These are phyloP conservation scores for Urocolius indicus DNA, from an alignment of 2,113 vertebrate species.

Conservation along the genomic window DNA sequence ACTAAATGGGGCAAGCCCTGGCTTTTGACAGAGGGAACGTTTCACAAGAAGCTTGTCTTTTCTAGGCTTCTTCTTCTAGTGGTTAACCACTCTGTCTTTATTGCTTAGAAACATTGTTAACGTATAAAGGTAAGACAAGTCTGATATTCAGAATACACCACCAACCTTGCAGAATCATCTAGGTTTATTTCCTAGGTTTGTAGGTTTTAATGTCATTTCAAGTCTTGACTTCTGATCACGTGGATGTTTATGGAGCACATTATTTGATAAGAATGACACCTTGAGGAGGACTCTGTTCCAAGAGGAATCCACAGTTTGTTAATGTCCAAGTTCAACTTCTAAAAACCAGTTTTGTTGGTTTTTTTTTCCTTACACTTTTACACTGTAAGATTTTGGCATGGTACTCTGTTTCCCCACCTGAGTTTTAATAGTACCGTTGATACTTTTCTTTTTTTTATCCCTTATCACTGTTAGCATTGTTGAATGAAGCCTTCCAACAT, in stretches of 20 bases:
- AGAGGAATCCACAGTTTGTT: not conserved
- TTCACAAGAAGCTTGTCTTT: not conserved
- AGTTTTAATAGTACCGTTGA: not conserved
- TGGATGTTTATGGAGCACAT: not conserved
- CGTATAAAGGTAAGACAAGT: not conserved
- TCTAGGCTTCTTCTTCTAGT: not conserved
- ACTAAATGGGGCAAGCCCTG: not conserved
- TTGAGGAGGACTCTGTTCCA: not conserved
- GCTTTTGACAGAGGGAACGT: not conserved
- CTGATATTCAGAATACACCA: not conserved
- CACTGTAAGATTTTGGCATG: not conserved
- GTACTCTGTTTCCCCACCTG: not conserved
- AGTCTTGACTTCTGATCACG: not conserved
- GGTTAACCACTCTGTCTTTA: not conserved
- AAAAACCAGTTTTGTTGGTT: not conserved
- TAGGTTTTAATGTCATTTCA: not conserved
- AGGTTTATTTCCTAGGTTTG: not conserved
- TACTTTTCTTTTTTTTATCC: not conserved
- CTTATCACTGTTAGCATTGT: not conserved
- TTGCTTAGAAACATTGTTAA: not conserved
- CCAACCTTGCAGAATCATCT: not conserved
- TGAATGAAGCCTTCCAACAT: not conserved
- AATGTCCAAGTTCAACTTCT: not conserved
- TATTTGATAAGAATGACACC: not conserved
- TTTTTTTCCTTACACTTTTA: not conserved